These are phyloP conservation scores for Xiphydria camelus DNA, from an alignment of 2,888 invertebrate genomes.

Conservation along the genomic window DNA sequence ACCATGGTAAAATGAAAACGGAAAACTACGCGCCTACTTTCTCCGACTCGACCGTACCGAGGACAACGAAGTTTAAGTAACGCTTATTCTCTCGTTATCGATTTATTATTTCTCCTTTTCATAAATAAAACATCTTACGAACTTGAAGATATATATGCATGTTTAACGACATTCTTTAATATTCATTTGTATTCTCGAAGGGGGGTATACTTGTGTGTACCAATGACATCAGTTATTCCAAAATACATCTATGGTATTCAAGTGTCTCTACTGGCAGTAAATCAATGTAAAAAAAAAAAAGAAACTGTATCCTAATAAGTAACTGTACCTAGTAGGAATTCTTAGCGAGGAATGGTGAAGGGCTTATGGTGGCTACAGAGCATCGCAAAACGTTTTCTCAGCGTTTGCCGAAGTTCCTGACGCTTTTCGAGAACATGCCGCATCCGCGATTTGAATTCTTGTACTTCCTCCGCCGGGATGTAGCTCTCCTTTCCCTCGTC, in stretches of 20 bases:
- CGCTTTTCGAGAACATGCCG: slow-evolving; percentile 79
- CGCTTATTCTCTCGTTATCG: neutral
- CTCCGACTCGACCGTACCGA: neutral
- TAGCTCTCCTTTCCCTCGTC: slow-evolving; percentile 71
- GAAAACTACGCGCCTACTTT: too few relatives aligned
- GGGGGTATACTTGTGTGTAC: slow-evolving; percentile 12
- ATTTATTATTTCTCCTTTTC: neutral
- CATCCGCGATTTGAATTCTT: slow-evolving; percentile 81
- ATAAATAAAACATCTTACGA: slow-evolving; percentile 1
- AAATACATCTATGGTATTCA: slow-evolving; percentile 36
- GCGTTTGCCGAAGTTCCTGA: slow-evolving; percentile 77
- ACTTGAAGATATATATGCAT: neutral
- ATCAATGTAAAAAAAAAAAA: slow-evolving; percentile 41
- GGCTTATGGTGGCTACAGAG: slow-evolving; percentile 63
- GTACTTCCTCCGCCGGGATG: slow-evolving; percentile 87
- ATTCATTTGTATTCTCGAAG: too few relatives aligned
- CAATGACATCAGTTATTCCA: slow-evolving; percentile 32
- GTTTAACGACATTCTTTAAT: too few relatives aligned
- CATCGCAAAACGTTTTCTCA: slow-evolving; percentile 82
- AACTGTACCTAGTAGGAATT: slow-evolving; percentile 30
- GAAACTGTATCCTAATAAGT: slow-evolving; percentile 31
- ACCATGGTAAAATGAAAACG: too few relatives aligned
- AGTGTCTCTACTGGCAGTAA: slow-evolving; percentile 37
- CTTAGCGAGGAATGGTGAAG: slow-evolving; percentile 46
- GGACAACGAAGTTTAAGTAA: neutral